Percentiles rank a stretch among this genome's conserved stretches.
Evolutionary conservation across 2,113 vertebrate genomes (phyloP).

Genomic region (Calyptomena viridis): DNA sequence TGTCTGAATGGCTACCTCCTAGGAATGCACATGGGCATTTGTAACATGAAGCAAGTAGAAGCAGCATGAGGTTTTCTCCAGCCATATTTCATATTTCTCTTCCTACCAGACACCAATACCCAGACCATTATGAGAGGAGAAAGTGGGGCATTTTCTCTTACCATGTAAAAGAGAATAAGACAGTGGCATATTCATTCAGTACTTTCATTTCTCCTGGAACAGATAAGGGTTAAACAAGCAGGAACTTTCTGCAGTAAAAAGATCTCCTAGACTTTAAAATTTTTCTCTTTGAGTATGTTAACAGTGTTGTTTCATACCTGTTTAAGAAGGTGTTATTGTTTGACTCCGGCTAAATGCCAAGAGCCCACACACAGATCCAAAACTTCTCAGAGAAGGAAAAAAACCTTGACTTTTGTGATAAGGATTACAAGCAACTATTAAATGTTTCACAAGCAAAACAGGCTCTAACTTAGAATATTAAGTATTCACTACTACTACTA

Average conservation of each 20-base stretch:
- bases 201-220: background rate
- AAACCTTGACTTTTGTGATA: no score
- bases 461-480: no score
- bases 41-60: rapidly evolving
- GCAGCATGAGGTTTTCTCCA: background rate
- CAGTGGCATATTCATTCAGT: background rate
- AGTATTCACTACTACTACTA: no score
- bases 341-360: no score
- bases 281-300: background rate
- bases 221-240: background rate
- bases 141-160: background rate
- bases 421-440: no score
- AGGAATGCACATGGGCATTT: background rate
- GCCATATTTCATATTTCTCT: background rate
- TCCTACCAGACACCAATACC: background rate
- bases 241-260: background rate
- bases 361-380: no score
- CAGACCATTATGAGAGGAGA: background rate
- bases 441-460: no score
- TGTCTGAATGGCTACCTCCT: background rate
- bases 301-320: background rate
- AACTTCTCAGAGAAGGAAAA: no score
- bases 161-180: background rate
- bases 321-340: background rate
- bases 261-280: background rate